Percentiles rank a stretch among this genome's conserved stretches.
Conservation (phyloP, 2,797 vertebrate species). For the Urophycis tenuis region DNA sequence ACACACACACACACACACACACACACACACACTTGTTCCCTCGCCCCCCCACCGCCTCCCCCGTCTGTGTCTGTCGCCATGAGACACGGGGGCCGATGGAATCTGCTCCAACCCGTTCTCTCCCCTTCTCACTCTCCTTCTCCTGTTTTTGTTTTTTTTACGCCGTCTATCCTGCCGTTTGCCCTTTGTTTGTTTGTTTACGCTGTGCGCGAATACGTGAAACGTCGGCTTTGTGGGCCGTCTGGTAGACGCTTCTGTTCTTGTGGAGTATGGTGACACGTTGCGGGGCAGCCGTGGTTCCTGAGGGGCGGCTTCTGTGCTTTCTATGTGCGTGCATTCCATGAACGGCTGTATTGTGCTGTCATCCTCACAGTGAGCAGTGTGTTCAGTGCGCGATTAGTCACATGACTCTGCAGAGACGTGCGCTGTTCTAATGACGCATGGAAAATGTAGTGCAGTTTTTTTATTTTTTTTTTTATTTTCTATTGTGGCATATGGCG, state of each 20-base stretch:
- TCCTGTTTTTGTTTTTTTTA: constrained; percentile 34
- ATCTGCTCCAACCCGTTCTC: constrained; percentile 57
- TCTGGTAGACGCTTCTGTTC: neutral
- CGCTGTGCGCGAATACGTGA: constrained; percentile 21
- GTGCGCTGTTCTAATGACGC: constrained; percentile 15
- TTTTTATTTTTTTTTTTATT: neutral
- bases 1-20: constrained; percentile 30
- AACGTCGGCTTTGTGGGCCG: too few relatives aligned
- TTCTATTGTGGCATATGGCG: neutral
- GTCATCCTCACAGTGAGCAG: constrained; percentile 20
- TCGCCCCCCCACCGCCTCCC: constrained; percentile 51
- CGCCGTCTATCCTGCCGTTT: constrained; percentile 40
- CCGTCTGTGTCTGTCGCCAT: constrained; percentile 71
- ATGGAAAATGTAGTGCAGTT: constrained; percentile 11
- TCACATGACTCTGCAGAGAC: constrained; percentile 37
- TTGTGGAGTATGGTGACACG: neutral
- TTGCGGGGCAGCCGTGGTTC: neutral
- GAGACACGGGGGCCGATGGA: constrained; percentile 64
- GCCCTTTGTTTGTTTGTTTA: constrained; percentile 36
- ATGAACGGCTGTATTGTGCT: constrained; percentile 6
- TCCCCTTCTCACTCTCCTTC: constrained; percentile 35
- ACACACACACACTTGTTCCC: constrained; percentile 36
- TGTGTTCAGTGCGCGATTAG: constrained; percentile 32
- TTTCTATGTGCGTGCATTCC: neutral
- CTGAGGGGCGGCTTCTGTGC: neutral